Evolutionary conservation across 2,888 invertebrate genomes (phyloP).

Genomic region (Hemithea aestivaria): DNA sequence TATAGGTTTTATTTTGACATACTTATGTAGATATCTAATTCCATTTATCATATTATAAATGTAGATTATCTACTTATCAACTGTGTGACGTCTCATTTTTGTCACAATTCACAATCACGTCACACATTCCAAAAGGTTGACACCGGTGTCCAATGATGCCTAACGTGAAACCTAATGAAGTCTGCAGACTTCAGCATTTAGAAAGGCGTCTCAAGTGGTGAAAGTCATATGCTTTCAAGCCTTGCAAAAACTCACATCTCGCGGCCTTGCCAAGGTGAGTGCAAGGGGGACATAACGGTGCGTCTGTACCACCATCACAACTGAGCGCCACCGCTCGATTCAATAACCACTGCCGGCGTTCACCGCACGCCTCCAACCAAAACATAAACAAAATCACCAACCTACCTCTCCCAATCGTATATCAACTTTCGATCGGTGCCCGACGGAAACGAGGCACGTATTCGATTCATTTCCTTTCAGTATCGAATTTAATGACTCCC

Average conservation of each 20-base stretch:
- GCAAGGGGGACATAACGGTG: conserved; percentile 76
- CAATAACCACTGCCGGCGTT: conserved; percentile 38
- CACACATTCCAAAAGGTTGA: conserved; percentile 16
- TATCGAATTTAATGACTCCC: conserved; percentile 48
- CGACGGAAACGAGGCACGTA: conserved; percentile 54
- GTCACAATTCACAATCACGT: conserved; percentile 7
- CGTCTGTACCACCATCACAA: conserved; percentile 37
- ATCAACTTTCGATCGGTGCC: conserved; percentile 24
- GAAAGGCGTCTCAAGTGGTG: conserved; percentile 74
- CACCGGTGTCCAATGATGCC: conserved; percentile 17
- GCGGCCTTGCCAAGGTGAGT: conserved; percentile 78
- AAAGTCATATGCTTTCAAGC: conserved; percentile 73
- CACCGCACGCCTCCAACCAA: conserved; percentile 12
- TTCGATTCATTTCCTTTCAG: conserved; percentile 64
- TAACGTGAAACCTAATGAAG: conserved; percentile 29
- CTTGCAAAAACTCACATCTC: conserved; percentile 75
- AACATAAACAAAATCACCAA: conserved; percentile 35
- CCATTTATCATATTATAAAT: too few relatives aligned
- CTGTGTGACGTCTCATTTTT: too few relatives aligned
- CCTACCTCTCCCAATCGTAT: conserved; percentile 25
- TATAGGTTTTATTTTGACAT: too few relatives aligned
- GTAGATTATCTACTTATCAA: too few relatives aligned
- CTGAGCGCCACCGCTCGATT: conserved; percentile 38
- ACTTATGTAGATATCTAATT: too few relatives aligned
- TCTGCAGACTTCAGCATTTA: conserved; percentile 58